Percentiles rank a stretch among this genome's conserved stretches.
These are phyloP conservation scores for Phrynocephalus vlangalii DNA, from an alignment of 2,797 vertebrate species.

Conservation along the genomic window DNA sequence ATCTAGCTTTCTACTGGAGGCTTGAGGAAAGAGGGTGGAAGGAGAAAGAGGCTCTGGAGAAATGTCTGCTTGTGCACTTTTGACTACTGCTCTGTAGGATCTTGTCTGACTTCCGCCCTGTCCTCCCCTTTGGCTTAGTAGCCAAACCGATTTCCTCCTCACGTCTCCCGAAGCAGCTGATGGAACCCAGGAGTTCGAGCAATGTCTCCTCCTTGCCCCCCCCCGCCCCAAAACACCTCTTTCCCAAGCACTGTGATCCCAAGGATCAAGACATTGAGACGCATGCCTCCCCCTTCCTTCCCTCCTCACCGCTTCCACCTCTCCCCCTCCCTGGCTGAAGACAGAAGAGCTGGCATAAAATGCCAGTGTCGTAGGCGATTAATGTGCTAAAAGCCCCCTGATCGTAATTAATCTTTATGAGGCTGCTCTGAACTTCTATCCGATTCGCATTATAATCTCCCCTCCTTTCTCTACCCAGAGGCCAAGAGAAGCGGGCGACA, in stretches of 20 bases:
- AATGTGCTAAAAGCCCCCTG: conserved; percentile 34
- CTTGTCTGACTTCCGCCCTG: not conserved
- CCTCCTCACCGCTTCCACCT: not conserved
- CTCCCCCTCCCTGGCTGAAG: not conserved
- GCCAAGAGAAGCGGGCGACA: not conserved
- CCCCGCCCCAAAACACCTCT: too few species aligned
- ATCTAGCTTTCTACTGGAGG: not conserved
- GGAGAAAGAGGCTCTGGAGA: not conserved
- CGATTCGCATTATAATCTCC: conserved; percentile 38
- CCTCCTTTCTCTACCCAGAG: conserved; percentile 17
- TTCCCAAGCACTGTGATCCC: not conserved
- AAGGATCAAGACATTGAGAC: not conserved
- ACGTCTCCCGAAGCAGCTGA: not conserved
- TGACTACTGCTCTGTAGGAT: too few species aligned
- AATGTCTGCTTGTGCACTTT: not conserved
- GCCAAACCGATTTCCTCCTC: not conserved
- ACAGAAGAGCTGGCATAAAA: conserved; percentile 22
- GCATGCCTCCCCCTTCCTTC: too few species aligned
- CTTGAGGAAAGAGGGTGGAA: not conserved
- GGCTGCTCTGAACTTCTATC: conserved; percentile 43
- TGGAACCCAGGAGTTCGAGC: not conserved
- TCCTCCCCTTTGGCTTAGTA: not conserved
- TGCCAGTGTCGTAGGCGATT: conserved; percentile 22
- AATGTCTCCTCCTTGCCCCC: not conserved
- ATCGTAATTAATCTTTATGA: conserved; percentile 50